These are phyloP conservation scores for Cochlearius cochlearius DNA, from an alignment of 2,113 vertebrate genomes.

Conservation along the genomic window DNA sequence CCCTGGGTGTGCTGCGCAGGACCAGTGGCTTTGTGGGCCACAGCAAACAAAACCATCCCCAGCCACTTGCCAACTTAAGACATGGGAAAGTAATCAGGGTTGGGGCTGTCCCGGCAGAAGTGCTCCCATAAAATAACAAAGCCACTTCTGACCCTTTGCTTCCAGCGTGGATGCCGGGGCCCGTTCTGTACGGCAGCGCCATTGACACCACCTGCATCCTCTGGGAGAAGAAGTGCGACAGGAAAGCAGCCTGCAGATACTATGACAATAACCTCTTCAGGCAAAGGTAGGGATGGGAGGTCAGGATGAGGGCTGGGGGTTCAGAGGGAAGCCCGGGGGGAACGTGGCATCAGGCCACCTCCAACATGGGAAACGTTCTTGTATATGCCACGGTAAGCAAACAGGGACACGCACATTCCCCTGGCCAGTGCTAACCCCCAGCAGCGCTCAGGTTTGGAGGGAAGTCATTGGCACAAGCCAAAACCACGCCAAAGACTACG, in stretches of 20 bases:
- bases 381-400: fast-evolving
- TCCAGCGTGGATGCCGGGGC: slow-evolving; percentile 91
- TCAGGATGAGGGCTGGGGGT: no score
- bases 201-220: slow-evolving; percentile 88
- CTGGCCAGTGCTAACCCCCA: background rate
- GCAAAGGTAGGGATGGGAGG: slow-evolving; percentile 68
- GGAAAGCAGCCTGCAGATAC: slow-evolving; percentile 83
- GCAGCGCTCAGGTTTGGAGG: background rate
- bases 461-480: background rate
- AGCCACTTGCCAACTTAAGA: background rate
- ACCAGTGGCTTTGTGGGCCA: background rate
- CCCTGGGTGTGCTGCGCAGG: fast-evolving
- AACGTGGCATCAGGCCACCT: fast-evolving
- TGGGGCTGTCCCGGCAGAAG: background rate
- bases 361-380: fast-evolving
- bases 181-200: slow-evolving; percentile 85
- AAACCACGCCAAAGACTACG: background rate
- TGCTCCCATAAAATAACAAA: background rate
- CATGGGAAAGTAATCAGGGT: background rate
- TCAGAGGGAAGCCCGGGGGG: background rate
- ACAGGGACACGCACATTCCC: fast-evolving
- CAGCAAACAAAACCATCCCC: background rate
- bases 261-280: slow-evolving; percentile 85
- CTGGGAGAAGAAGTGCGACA: slow-evolving; percentile 83
- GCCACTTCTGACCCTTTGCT: background rate